These are phyloP conservation scores for Auanema sp. DNA, from an alignment of 2,888 invertebrate species.

Conservation along the genomic window DNA sequence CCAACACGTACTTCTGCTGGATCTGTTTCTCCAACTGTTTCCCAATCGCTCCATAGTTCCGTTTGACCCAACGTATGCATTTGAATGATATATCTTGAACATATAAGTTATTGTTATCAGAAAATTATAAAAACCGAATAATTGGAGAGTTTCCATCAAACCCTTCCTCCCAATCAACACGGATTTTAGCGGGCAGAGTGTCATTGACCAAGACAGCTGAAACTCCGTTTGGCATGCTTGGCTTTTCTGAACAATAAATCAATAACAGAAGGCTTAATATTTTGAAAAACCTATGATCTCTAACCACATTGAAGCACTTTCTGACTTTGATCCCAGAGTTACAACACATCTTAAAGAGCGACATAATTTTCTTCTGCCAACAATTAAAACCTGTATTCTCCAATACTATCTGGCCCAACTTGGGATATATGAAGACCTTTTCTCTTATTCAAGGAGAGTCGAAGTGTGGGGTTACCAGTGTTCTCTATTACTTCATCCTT, in stretches of 20 bases:
- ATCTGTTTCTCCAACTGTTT: constrained; percentile 76
- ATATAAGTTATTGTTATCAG: not conserved
- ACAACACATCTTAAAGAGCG: constrained; percentile 70
- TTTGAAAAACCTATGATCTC: constrained; percentile 75
- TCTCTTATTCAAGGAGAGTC: constrained; percentile 35
- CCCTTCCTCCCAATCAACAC: constrained; percentile 71
- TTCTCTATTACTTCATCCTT: constrained; percentile 30
- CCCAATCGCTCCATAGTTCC: constrained; percentile 60
- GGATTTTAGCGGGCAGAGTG: constrained; percentile 73
- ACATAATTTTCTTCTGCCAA: not conserved
- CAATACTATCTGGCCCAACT: constrained; percentile 77
- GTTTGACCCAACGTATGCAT: constrained; percentile 78
- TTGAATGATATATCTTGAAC: constrained; percentile 84
- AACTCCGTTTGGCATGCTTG: constrained; percentile 87
- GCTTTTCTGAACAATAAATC: constrained; percentile 74
- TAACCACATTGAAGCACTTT: constrained; percentile 75
- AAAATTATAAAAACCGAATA: constrained; percentile 21
- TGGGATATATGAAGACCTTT: constrained; percentile 52
- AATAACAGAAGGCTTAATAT: constrained; percentile 15
- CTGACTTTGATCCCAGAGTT: constrained; percentile 87
- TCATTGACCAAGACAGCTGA: constrained; percentile 79
- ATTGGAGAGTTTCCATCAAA: constrained; percentile 97
- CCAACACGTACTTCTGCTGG: constrained; percentile 35
- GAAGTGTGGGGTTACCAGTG: constrained; percentile 35
- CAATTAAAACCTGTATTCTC: constrained; percentile 75